Base-by-base conservation (phyloP, 2,113 vertebrate species). In the Abramis brama region DNA sequence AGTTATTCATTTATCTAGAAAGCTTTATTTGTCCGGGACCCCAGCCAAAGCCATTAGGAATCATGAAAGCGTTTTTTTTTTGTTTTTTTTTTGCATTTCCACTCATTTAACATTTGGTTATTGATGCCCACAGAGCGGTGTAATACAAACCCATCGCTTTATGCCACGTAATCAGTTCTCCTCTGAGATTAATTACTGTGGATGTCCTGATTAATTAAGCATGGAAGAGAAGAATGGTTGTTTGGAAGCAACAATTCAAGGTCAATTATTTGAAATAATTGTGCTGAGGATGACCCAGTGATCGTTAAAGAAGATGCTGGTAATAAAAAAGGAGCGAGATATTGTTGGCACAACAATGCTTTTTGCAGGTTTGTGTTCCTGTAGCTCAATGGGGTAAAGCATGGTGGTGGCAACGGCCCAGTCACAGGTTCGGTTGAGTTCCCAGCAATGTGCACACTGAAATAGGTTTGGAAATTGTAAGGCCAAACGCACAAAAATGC, bases 221-320 rank as follows among this genome's bases (percentile, higher is more conserved):
- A 66, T 25, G 25, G 52, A 86, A 62, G 45, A 9, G 36, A 70
- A 80, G 62, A 30, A 43, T 85, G 83, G 76, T 73, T 82, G 50
- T 81, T 85, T 84, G 89, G 84, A 59, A 39, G 43, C 21, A 45
- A 87, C 75, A 85, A 82, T 87, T 88, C 77, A 77, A 89, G 87
- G 88, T 89, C 88, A 88, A 66, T 92, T 88, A 91, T 64, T 85
- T 85, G 86, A 91, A 89, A 91, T 92, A 91, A 93, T 94, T 93
- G 90, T 85, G 80, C 88, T 91, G 92, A 86, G 87, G 89, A 90
- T 83, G 90, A 92, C 87, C 91, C 88, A 89, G 88, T 90, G 60
- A 85, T 83, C 81, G 52, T 80, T 84, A 80, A 79, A 75, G 57
- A 50, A 57, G 68, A 68, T 30, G 50, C 39, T n/a, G 70, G 9